phyloP scores from a whole-genome alignment of 2,797 vertebrate genomes.

The Pteronotus mesoamericanus region DNA sequence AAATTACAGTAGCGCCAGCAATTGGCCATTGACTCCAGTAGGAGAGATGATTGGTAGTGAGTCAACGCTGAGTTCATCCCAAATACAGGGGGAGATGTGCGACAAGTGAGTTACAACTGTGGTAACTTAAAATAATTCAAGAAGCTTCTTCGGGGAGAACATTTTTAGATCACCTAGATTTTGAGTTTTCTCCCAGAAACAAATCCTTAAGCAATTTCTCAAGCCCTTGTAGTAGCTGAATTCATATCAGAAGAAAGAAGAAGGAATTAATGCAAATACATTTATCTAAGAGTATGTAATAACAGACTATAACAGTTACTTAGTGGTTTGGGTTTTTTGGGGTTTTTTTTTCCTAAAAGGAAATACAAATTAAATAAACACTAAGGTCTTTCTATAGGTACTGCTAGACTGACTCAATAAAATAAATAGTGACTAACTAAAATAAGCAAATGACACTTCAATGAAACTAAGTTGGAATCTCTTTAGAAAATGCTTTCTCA shows the following conservation, averaged over 20 bases:
- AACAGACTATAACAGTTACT: slow-evolving; percentile 26
- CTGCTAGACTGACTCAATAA: slow-evolving; percentile 43
- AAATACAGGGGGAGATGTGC: not conserved
- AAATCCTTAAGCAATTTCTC: slow-evolving; percentile 8
- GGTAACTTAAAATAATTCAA: not conserved
- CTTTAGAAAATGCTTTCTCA: slow-evolving; percentile 48
- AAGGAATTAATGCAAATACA: slow-evolving; percentile 23
- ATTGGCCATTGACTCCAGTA: not conserved
- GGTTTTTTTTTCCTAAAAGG: not conserved
- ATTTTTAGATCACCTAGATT: not conserved
- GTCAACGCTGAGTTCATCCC: not conserved
- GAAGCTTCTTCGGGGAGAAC: not conserved
- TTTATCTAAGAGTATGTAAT: slow-evolving; percentile 27
- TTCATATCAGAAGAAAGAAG: not conserved
- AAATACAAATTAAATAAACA: slow-evolving; percentile 35
- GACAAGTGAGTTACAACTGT: not conserved
- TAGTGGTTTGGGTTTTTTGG: no score
- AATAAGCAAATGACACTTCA: slow-evolving; percentile 43
- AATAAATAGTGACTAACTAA: slow-evolving; percentile 63
- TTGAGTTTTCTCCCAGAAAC: slow-evolving; percentile 11
- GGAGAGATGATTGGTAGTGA: not conserved
- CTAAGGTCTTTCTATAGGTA: slow-evolving; percentile 46
- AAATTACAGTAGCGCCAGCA: not conserved
- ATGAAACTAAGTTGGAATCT: slow-evolving; percentile 27
- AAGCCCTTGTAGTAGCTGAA: not conserved